phyloP scores from a whole-genome alignment of 1,140 invertebrate species.

The Anthonomus grandis region DNA sequence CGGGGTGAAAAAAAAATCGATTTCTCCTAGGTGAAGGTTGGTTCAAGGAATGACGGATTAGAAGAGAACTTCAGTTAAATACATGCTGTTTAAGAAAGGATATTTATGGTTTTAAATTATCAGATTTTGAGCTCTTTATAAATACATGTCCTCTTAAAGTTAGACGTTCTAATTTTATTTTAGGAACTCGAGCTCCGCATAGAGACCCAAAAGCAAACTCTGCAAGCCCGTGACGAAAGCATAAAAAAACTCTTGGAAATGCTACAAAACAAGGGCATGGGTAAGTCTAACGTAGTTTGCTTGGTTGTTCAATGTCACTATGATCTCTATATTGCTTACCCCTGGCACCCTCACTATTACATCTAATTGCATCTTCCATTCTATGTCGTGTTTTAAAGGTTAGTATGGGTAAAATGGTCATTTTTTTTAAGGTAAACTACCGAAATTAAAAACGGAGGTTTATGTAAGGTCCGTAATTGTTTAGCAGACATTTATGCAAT shows the following conservation, averaged over 20 bases:
- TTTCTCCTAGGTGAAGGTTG: no score
- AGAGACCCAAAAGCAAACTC: conserved; percentile 96
- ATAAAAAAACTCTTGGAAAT: conserved; percentile 98
- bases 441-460: background rate
- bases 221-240: conserved; percentile 93
- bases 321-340: conserved; percentile 25
- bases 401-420: no score
- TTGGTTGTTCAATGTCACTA: conserved; percentile 9
- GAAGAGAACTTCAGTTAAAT: no score
- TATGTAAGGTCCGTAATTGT: background rate
- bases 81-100: no score
- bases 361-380: conserved; percentile 21
- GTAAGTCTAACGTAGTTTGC: conserved; percentile 57
- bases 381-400: conserved; percentile 9
- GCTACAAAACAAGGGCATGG: conserved; percentile 95
- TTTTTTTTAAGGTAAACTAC: no score
- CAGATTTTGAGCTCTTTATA: no score
- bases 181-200: conserved; percentile 93
- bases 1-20: no score
- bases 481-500: background rate
- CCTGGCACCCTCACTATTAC: conserved; percentile 33
- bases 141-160: no score
- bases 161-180: no score
- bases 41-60: no score
- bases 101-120: no score